These are phyloP conservation scores for Sarotherodon lohbergeri DNA, from an alignment of 2,113 vertebrate species.

Conservation along the genomic window DNA sequence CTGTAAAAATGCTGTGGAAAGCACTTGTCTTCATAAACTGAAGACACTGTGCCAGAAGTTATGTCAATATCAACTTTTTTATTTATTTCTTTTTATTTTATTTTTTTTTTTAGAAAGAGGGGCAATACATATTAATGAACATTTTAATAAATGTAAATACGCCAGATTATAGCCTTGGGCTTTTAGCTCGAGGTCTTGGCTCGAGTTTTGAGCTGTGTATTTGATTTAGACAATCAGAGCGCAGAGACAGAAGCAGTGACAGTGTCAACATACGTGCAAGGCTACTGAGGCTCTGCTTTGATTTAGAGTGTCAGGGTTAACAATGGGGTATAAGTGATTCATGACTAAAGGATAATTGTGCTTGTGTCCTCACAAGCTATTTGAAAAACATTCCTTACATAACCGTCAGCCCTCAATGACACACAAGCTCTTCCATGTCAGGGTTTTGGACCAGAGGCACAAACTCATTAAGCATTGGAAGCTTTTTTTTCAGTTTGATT, in stretches of 20 bases:
- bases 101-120: too few species aligned
- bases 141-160: too few species aligned
- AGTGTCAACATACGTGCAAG: neutral
- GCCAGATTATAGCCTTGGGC: too few species aligned
- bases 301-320: neutral
- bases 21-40: neutral
- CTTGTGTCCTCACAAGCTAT: slow-evolving; percentile 2
- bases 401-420: slow-evolving; percentile 2
- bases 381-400: slow-evolving; percentile 22
- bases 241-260: neutral
- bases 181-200: neutral
- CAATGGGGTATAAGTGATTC: slow-evolving; percentile 3
- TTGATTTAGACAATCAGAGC: neutral
- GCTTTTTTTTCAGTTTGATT: neutral
- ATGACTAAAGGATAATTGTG: slow-evolving; percentile 12
- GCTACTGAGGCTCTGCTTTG: neutral
- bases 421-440: neutral
- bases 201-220: neutral
- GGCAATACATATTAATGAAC: too few species aligned
- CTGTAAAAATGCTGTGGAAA: neutral
- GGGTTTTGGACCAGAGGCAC: neutral
- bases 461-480: neutral
- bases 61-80: neutral
- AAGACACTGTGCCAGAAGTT: neutral
- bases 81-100: too few species aligned